A percentile compares a stretch with the other conserved stretches of the same genome.
Evolutionary conservation across 2,797 vertebrate genomes (phyloP).

Genomic region (Prunella strophiata): DNA sequence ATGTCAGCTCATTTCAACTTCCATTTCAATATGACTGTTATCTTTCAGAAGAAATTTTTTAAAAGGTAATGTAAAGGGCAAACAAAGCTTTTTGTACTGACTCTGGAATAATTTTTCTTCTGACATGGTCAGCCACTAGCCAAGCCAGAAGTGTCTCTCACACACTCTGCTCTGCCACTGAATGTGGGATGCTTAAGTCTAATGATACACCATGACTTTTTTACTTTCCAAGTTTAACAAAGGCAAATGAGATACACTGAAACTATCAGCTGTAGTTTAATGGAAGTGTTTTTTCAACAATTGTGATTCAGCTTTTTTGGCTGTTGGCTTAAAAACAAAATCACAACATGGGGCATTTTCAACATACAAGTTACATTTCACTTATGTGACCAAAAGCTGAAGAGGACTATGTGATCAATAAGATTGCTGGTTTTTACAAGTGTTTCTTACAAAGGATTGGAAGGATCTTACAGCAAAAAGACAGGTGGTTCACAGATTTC

Average conservation of each 20-base stretch:
- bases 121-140: neutral
- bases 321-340: neutral
- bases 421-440: neutral
- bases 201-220: neutral
- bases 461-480: neutral
- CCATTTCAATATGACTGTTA: neutral
- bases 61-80: neutral
- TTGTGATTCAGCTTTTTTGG: neutral
- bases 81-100: neutral
- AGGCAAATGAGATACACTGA: neutral
- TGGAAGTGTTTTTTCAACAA: neutral
- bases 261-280: neutral
- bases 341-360: neutral
- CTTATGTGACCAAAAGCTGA: fast-evolving
- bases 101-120: neutral
- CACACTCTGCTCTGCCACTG: fast-evolving
- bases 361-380: neutral
- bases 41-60: neutral
- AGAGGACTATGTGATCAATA: neutral
- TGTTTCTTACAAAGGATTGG: neutral
- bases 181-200: neutral
- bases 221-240: neutral
- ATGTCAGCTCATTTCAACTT: neutral
- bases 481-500: neutral
- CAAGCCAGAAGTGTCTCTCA: neutral